Percentiles rank a stretch among this genome's conserved stretches.
Evolutionary conservation across 2,797 vertebrate species (phyloP).

Genomic region (Buphagus erythrorhynchus): DNA sequence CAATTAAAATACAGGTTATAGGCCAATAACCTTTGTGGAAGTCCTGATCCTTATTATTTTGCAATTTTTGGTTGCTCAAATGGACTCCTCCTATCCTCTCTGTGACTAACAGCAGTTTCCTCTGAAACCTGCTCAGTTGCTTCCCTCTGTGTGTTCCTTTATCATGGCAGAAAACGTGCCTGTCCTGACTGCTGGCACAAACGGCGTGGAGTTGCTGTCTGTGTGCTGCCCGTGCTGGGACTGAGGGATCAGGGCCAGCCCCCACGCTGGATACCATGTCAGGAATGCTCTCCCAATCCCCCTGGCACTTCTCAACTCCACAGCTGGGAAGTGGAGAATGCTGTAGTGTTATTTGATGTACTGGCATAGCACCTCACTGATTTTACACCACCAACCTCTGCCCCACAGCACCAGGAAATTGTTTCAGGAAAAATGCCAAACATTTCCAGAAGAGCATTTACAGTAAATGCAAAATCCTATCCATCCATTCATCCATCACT

Average conservation of each 20-base stretch:
- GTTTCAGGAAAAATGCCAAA: neutral
- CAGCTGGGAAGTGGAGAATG: fast-evolving
- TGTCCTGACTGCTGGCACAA: neutral
- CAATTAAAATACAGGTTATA: neutral
- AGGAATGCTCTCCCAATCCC: neutral
- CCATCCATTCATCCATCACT: neutral
- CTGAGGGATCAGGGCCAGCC: neutral
- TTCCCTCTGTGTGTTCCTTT: neutral
- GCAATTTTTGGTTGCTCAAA: neutral
- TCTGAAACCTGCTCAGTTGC: neutral
- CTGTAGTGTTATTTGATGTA: fast-evolving
- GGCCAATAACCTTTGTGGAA: neutral
- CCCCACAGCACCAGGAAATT: neutral
- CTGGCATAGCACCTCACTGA: fast-evolving
- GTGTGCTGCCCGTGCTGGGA: fast-evolving
- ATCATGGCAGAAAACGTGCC: fast-evolving
- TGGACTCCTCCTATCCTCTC: neutral
- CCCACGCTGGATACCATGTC: fast-evolving
- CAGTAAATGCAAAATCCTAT: neutral
- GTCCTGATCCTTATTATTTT: neutral
- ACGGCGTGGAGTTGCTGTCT: fast-evolving
- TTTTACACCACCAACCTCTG: neutral
- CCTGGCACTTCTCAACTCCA: neutral
- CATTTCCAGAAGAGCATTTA: neutral
- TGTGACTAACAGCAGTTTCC: neutral